These are phyloP conservation scores for Himalopsyche kuldschensis DNA, from an alignment of 2,888 invertebrate species.

Conservation along the genomic window DNA sequence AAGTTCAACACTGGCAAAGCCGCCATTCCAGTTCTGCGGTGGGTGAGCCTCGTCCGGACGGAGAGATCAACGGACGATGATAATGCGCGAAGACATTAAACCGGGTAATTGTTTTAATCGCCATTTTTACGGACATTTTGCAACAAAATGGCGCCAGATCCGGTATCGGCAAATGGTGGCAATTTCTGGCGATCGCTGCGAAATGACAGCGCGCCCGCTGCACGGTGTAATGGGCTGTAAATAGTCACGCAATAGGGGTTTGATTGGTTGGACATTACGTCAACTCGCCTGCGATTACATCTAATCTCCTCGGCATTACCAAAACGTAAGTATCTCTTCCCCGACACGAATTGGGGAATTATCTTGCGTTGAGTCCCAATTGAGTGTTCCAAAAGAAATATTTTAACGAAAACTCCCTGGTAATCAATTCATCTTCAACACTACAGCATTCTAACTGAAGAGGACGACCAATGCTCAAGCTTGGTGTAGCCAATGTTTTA, in stretches of 20 bases:
- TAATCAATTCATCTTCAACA: no score
- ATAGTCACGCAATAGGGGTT: not conserved
- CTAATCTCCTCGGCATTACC: no score
- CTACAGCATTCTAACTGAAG: no score
- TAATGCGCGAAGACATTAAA: not conserved
- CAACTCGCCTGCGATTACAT: no score
- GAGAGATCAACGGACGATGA: not conserved
- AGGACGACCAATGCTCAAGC: no score
- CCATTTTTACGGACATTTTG: not conserved
- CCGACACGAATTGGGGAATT: no score
- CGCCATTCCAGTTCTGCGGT: not conserved
- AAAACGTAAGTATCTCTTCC: no score
- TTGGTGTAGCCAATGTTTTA: no score
- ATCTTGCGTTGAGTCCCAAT: no score
- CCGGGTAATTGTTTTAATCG: slow-evolving; percentile 1
- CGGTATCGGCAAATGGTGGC: not conserved
- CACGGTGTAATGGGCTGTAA: not conserved
- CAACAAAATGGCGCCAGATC: not conserved
- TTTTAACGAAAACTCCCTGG: no score
- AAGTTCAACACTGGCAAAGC: not conserved
- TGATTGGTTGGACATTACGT: not conserved
- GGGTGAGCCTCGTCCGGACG: not conserved
- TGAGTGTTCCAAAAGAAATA: no score
- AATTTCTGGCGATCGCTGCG: not conserved
- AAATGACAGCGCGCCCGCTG: not conserved